phyloP scores from a whole-genome alignment of 2,113 vertebrate species.

The Anthoscopus minutus region DNA sequence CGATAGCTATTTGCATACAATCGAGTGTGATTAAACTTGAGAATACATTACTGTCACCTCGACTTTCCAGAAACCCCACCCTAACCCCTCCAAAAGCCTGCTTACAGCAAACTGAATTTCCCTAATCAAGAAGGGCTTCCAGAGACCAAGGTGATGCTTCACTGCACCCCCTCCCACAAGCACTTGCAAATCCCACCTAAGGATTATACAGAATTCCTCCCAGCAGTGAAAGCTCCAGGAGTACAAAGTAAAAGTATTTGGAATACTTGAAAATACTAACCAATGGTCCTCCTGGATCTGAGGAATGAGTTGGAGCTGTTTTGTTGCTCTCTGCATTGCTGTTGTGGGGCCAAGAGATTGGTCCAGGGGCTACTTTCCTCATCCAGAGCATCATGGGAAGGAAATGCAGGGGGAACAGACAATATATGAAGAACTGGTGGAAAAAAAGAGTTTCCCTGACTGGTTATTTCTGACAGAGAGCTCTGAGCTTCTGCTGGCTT shows the following conservation, averaged over 20 bases:
- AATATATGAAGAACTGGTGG: not conserved
- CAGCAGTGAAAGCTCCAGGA: not conserved
- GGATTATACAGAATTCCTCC: not conserved
- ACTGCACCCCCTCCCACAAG: not conserved
- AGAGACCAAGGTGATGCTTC: not conserved
- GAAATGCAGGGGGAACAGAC: not conserved
- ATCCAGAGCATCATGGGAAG: not conserved
- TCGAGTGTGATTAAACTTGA: not conserved
- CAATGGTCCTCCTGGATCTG: not conserved
- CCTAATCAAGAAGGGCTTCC: not conserved
- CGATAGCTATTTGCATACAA: not conserved
- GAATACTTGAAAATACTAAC: not conserved
- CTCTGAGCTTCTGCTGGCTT: conserved; percentile 1
- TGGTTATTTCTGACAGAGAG: conserved; percentile 8
- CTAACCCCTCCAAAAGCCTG: rapidly evolving
- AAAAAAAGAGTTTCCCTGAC: not conserved
- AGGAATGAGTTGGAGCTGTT: not conserved
- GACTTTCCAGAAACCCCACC: not conserved
- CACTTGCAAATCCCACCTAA: not conserved
- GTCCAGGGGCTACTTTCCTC: not conserved
- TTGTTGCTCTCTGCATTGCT: not conserved
- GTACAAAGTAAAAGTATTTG: not conserved
- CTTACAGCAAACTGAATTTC: not conserved
- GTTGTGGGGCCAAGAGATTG: not conserved
- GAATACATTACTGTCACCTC: not conserved